These are phyloP conservation scores for Gobius niger DNA, from an alignment of 2,113 vertebrate genomes.

Conservation along the genomic window DNA sequence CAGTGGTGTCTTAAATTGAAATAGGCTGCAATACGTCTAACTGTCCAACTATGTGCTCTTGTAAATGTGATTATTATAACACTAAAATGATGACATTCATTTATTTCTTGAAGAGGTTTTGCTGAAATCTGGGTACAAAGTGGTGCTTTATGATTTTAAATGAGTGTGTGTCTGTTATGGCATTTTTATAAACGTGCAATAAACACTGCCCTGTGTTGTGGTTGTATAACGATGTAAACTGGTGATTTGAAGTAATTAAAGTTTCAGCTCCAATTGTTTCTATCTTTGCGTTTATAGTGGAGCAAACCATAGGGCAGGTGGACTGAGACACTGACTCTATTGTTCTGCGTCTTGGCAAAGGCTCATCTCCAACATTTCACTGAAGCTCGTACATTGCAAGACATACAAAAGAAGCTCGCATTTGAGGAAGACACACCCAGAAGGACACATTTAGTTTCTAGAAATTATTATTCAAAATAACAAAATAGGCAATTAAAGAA, in stretches of 20 bases:
- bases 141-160: slow-evolving; percentile 8
- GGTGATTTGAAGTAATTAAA: slow-evolving; percentile 42
- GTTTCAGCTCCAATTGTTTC: slow-evolving; percentile 25
- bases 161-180: slow-evolving; percentile 5
- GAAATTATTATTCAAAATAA: too few species aligned
- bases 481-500: too few species aligned
- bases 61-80: slow-evolving; percentile 13
- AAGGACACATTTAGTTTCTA: not conserved
- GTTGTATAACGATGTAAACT: slow-evolving; percentile 18
- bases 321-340: slow-evolving; percentile 38
- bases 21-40: not conserved
- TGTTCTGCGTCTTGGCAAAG: slow-evolving; percentile 57
- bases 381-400: not conserved
- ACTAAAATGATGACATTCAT: slow-evolving; percentile 3
- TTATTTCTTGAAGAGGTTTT: slow-evolving; percentile 11
- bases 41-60: not conserved
- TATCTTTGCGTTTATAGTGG: slow-evolving; percentile 12
- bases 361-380: slow-evolving; percentile 33
- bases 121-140: slow-evolving; percentile 13
- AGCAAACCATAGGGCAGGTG: slow-evolving; percentile 31
- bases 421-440: not conserved
- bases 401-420: not conserved
- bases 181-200: slow-evolving; percentile 38
- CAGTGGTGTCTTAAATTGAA: not conserved
- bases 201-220: slow-evolving; percentile 18